phyloP scores from a whole-genome alignment of 2,888 invertebrate genomes.

The Mayetiola destructor region DNA sequence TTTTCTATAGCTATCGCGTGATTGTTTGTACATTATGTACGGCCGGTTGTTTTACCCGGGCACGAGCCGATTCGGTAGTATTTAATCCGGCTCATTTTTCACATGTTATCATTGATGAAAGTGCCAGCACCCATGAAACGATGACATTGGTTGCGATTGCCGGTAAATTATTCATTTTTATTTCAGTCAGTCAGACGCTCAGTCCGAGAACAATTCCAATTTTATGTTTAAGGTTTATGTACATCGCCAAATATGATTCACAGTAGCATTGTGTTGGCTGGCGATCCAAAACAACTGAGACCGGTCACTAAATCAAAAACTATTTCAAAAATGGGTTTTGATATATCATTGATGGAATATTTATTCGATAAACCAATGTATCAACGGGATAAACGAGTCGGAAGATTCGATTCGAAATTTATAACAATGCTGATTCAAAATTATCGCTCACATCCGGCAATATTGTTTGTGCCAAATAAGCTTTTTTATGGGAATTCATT shows the following conservation, averaged over 20 bases:
- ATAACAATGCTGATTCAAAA: not conserved
- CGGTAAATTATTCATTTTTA: not conserved
- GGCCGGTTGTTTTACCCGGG: not conserved
- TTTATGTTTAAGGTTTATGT: not conserved
- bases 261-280: slow-evolving; percentile 41
- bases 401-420: not conserved
- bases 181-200: not conserved
- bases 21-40: not conserved
- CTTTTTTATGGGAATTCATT: not conserved
- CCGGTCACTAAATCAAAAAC: not conserved
- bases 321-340: not conserved
- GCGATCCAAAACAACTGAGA: slow-evolving; percentile 57
- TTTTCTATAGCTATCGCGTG: slow-evolving; percentile 25
- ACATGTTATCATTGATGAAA: slow-evolving; percentile 62
- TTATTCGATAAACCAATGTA: not conserved
- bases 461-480: not conserved
- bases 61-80: not conserved
- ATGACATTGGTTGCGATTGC: slow-evolving; percentile 43
- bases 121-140: slow-evolving; percentile 58
- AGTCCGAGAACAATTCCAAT: not conserved
- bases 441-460: not conserved
- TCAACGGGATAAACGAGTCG: not conserved
- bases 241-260: slow-evolving; percentile 26
- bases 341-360: not conserved
- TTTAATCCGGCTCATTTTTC: slow-evolving; percentile 34